phyloP scores from a whole-genome alignment of 2,113 vertebrate species.

The Neofelis nebulosa region DNA sequence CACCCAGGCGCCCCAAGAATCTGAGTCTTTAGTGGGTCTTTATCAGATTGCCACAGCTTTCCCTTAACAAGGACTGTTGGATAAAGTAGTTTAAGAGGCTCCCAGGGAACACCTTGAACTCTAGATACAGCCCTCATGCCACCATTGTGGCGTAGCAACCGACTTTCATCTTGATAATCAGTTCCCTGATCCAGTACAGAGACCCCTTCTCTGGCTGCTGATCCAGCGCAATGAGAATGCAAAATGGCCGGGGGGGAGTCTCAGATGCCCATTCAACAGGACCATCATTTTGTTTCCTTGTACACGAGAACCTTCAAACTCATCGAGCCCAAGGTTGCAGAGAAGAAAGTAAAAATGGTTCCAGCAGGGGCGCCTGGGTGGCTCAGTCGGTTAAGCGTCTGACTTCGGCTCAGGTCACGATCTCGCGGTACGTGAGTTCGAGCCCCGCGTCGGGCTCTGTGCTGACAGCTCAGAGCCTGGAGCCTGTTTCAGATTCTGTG shows the following conservation, averaged over 20 bases:
- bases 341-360: not conserved
- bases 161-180: not conserved
- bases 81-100: not conserved
- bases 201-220: not conserved
- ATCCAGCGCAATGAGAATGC: not conserved
- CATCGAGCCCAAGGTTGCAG: not conserved
- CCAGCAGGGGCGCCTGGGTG: not conserved
- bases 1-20: no score
- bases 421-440: accelerated
- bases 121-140: not conserved
- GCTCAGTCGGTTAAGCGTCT: no score
- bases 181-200: not conserved
- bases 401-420: no score
- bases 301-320: not conserved
- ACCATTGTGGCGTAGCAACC: not conserved
- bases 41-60: not conserved
- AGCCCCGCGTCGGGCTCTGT: no score
- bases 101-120: not conserved
- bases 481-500: no score
- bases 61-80: not conserved
- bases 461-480: no score
- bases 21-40: not conserved
- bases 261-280: not conserved
- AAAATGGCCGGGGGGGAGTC: not conserved
- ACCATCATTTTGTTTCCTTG: not conserved